Base-by-base conservation (phyloP, 1,140 invertebrate species). In the Heliothis virescens region DNA sequence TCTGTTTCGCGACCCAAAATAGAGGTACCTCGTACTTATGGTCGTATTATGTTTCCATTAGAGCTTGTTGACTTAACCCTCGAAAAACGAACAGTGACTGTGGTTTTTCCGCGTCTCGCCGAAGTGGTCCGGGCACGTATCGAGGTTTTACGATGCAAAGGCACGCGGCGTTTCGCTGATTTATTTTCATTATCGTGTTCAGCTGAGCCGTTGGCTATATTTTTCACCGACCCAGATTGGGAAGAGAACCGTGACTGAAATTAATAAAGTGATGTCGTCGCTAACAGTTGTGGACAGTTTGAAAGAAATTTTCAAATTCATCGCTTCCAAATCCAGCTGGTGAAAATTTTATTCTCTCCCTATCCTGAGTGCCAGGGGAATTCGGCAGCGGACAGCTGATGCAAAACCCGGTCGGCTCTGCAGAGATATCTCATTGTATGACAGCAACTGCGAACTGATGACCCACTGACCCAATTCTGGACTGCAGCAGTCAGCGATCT, bases 361-460 rank as follows among this genome's bases (percentile, higher is more conserved):
- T 63, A 34, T 79, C 79, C 52, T 41, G 57, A 59, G 75, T 72
- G 76, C 18, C 78, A 83, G 41, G 81, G 82, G 72, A 86, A 86
- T 88, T 90, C 57, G 83, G 85, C 83, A 85, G 83, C 81, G 81
- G 79, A 82, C 76, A 71, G 82, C 80, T 85, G 87, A 90, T 91
- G 85, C 87, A 89, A 89, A 86, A 86, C 83, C 73, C 85, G 84
- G 82, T 87, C 77, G 84, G 59, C 60, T 76, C 87, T 89, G 91
- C 89, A 93, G 88, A 87, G 87, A 90, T 93, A 92, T 91, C 89
- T 92, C 92, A 92, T 90, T 92, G 89, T 94, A 91, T 90, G 92
- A 89, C 90, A 90, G 87, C 86, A 82, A 88, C 87, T 87, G 83
- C 83, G 86, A 88, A 90, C 87, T 90, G 87, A 88, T 91, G 91